Evolutionary conservation across 1,140 invertebrate species (phyloP), one percentile per base, ranked within the genome.

Genomic region (Drosophila ananassae): DNA sequence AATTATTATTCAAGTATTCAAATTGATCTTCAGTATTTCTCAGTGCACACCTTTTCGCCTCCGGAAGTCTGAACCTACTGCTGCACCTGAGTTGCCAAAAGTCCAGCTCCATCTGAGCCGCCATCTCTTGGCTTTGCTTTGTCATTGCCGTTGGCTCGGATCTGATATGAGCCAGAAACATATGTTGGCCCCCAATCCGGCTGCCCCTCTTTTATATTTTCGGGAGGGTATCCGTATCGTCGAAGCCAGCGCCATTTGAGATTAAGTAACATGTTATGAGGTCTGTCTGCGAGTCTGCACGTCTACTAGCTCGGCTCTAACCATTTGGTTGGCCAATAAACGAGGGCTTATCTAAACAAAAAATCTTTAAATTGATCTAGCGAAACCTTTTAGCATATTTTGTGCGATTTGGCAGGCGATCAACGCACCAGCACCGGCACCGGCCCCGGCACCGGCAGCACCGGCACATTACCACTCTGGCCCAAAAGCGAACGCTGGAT

Each of bases 361-460:
- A 87, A 87, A 89, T 89, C 83, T 89, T 69, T 89, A 87, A 89
- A 89, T 89, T 89, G 83, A 85, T 85, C 82, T 85, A 82, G 83
- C 83, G 81, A 89, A 89, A 89, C 83, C 83, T 89, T 89, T 89
- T 89, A 89, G 83, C 83, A 89, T 89, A 89, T 89, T 89, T 89
- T 89, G 83, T 82, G 83, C 83, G 83, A 89, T 89, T 89, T 85
- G 82, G 83, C 82, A 87, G 81, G 78, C 82, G 69, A 76, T 59
- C 68, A 73, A 73, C 56, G 56, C 71, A 75, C 58, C 64, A 57
- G 66, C 55, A 28, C 6, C 25, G 25, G 25, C 25, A 25, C 6
- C 25, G 24, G 24, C 25, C 4, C 6, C 25, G 25, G 25, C 5
- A 28, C 25, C 25, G 7, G 25, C 25, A 28, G 25, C 25, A 28